These are phyloP conservation scores for Propithecus deckenii DNA, from an alignment of 2,797 vertebrate genomes.

Conservation along the genomic window DNA sequence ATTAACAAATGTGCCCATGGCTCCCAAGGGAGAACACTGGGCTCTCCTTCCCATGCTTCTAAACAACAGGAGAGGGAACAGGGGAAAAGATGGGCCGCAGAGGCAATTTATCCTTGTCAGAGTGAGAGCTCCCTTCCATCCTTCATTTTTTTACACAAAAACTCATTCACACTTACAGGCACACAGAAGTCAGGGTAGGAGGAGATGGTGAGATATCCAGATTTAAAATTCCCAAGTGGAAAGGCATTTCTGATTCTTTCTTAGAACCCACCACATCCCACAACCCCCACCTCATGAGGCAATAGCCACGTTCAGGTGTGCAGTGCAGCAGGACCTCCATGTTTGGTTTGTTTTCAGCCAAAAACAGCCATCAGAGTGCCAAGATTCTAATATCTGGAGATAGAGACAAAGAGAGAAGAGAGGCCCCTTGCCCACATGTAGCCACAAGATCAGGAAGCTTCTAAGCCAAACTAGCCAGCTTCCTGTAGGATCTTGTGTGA, in stretches of 20 bases:
- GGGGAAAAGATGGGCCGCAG: neutral
- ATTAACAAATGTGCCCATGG: neutral
- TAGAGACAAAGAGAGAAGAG: neutral
- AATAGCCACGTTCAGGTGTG: accelerated
- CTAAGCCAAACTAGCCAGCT: neutral
- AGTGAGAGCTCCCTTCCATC: neutral
- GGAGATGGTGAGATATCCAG: neutral
- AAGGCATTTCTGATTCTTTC: neutral
- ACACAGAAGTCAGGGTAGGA: neutral
- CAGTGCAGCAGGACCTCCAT: neutral
- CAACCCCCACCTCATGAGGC: neutral
- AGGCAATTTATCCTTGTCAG: neutral
- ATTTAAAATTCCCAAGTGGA: neutral
- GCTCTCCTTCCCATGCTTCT: neutral
- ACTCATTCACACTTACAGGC: neutral
- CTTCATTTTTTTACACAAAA: neutral
- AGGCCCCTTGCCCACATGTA: neutral
- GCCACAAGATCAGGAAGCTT: neutral
- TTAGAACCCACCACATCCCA: neutral
- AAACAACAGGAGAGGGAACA: neutral
- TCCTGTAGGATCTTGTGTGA: neutral
- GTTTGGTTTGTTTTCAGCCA: neutral
- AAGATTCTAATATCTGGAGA: neutral
- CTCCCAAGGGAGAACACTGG: neutral
- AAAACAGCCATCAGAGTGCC: neutral